A percentile compares a stretch with the other conserved stretches of the same genome.
Conservation (phyloP, 2,888 invertebrate species). For the Leptopilina syphax region DNA sequence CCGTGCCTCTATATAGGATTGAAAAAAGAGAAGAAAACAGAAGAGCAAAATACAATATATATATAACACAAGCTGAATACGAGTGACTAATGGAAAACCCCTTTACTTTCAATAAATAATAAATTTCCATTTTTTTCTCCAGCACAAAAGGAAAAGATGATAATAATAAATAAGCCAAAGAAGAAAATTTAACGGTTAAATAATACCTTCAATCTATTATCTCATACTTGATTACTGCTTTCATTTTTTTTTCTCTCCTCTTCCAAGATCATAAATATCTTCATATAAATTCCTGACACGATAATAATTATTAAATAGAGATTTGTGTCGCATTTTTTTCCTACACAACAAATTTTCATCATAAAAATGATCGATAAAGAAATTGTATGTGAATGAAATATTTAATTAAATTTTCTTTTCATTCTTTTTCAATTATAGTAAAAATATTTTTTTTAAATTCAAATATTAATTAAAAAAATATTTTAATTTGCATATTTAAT, state of each 20-base stretch:
- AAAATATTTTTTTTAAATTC: no score
- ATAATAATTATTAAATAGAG: no score
- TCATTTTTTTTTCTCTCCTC: neutral
- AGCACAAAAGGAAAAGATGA: neutral
- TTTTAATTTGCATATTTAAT: no score
- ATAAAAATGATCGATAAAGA: no score
- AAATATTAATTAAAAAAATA: no score
- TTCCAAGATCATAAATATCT: no score
- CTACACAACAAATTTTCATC: no score
- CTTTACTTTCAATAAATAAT: slow-evolving; percentile 21
- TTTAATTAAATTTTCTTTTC: no score
- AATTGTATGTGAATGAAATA: no score
- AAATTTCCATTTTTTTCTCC: slow-evolving; percentile 6
- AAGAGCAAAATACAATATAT: slow-evolving; percentile 29
- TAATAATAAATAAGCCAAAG: slow-evolving; percentile 1
- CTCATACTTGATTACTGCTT: neutral
- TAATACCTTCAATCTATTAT: neutral
- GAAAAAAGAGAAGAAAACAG: slow-evolving; percentile 13
- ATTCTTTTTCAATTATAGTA: no score
- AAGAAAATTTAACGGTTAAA: slow-evolving; percentile 12
- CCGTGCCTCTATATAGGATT: neutral
- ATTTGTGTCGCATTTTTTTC: no score
- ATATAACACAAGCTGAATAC: slow-evolving; percentile 8
- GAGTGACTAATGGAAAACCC: slow-evolving; percentile 21
- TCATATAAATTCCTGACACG: no score